Evolutionary conservation across 2,797 vertebrate species (phyloP).

Genomic region (Oreonectes daqikongensis): DNA sequence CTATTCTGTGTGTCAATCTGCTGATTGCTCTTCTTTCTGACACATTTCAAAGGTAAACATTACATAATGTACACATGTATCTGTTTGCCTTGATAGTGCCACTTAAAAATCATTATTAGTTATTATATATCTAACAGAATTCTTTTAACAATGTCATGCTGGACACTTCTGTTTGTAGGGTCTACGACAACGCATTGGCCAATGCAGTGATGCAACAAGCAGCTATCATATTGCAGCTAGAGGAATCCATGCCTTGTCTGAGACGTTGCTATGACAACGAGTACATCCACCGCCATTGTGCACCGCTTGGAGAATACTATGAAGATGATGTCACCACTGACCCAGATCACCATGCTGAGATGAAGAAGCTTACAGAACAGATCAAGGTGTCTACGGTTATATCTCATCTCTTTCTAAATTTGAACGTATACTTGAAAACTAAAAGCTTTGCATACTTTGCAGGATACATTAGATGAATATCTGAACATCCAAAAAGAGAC

Average conservation of each 20-base stretch:
- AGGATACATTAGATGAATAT: constrained; percentile 70
- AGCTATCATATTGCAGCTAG: constrained; percentile 70
- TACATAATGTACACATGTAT: not conserved
- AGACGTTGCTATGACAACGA: constrained; percentile 64
- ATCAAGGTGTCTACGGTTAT: constrained; percentile 63
- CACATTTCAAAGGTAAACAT: constrained; percentile 72
- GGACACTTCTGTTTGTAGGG: constrained; percentile 51
- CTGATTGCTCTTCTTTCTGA: constrained; percentile 73
- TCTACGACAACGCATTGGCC: constrained; percentile 70
- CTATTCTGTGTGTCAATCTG: constrained; percentile 73
- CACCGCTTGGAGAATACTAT: constrained; percentile 60
- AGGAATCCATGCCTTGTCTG: constrained; percentile 68
- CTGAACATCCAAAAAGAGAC: constrained; percentile 63
- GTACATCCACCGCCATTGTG: constrained; percentile 64
- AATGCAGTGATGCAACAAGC: constrained; percentile 75
- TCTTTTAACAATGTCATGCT: not conserved
- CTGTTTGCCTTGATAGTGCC: too few relatives aligned
- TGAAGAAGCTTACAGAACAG: constrained; percentile 57
- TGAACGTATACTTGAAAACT: not conserved
- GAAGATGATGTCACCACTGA: constrained; percentile 56
- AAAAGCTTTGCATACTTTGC: constrained; percentile 33
- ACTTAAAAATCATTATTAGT: too few relatives aligned
- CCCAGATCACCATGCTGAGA: constrained; percentile 58
- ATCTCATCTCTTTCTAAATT: not conserved
- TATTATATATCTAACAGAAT: not conserved